phyloP scores from a whole-genome alignment of 2,888 invertebrate genomes.

The Nomada fabriciana region DNA sequence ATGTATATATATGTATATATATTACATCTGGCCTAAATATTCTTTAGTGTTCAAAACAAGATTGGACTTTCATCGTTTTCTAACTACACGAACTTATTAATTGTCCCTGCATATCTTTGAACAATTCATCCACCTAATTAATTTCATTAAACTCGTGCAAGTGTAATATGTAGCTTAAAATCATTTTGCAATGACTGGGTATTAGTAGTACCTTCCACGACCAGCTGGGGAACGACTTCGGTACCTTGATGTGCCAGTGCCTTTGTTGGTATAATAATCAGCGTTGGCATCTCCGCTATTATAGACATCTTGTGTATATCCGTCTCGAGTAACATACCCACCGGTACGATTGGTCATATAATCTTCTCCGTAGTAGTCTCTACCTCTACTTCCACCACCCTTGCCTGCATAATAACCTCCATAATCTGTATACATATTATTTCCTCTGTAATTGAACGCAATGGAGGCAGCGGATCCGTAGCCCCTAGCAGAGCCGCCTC shows the following conservation, averaged over 20 bases:
- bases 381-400: slow-evolving; percentile 79
- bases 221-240: slow-evolving; percentile 85
- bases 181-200: slow-evolving; percentile 73
- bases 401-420: slow-evolving; percentile 83
- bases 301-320: slow-evolving; percentile 81
- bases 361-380: slow-evolving; percentile 82
- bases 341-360: slow-evolving; percentile 80
- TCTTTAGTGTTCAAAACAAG: slow-evolving; percentile 1
- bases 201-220: slow-evolving; percentile 85
- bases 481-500: slow-evolving; percentile 85
- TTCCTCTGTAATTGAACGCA: slow-evolving; percentile 85
- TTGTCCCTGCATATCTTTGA: slow-evolving; percentile 10
- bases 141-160: slow-evolving; percentile 37
- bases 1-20: background rate
- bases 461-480: slow-evolving; percentile 83
- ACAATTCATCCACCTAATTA: background rate
- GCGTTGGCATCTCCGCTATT: slow-evolving; percentile 77
- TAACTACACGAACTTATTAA: slow-evolving; percentile 19
- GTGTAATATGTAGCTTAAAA: slow-evolving; percentile 51
- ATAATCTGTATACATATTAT: slow-evolving; percentile 84
- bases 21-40: background rate
- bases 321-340: slow-evolving; percentile 82
- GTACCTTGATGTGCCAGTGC: slow-evolving; percentile 85
- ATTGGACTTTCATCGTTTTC: slow-evolving; percentile 3
- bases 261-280: slow-evolving; percentile 82